Conservation (phyloP, 2,113 vertebrate species). For the Cathartes aura region DNA sequence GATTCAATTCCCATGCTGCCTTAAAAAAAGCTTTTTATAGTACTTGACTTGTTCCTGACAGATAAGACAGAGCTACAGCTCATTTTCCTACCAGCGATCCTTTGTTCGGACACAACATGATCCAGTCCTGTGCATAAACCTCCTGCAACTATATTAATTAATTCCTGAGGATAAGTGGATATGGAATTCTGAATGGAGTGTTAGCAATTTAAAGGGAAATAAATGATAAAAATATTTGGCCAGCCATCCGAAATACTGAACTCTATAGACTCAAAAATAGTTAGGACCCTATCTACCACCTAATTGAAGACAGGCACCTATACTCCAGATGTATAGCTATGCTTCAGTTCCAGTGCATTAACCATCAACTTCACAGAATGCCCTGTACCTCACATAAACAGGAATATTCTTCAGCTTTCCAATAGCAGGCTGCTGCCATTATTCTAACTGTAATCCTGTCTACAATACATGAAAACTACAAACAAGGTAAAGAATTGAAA, state of each 20-base stretch:
- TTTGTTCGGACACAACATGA: not conserved
- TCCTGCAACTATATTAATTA: not conserved
- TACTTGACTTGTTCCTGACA: not conserved
- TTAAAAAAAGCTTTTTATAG: not conserved
- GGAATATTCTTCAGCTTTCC: not conserved
- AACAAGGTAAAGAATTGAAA: not conserved
- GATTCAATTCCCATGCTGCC: fast-evolving
- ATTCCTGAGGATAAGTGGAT: not conserved
- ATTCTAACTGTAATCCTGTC: not conserved
- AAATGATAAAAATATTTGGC: not conserved
- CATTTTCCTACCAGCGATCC: not conserved
- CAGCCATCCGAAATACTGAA: not conserved
- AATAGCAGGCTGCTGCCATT: not conserved
- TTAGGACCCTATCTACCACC: not conserved
- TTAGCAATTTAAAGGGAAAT: not conserved
- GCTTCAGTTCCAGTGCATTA: not conserved
- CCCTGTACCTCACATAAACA: not conserved
- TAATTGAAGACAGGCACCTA: not conserved
- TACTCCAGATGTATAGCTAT: not conserved
- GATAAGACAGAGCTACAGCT: not conserved
- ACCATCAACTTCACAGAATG: not conserved
- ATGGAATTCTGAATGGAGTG: not conserved
- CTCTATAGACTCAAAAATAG: not conserved
- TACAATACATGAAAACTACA: not conserved
- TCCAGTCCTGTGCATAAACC: not conserved